phyloP scores from a whole-genome alignment of 2,888 invertebrate genomes.

The Ochropacha duplaris region DNA sequence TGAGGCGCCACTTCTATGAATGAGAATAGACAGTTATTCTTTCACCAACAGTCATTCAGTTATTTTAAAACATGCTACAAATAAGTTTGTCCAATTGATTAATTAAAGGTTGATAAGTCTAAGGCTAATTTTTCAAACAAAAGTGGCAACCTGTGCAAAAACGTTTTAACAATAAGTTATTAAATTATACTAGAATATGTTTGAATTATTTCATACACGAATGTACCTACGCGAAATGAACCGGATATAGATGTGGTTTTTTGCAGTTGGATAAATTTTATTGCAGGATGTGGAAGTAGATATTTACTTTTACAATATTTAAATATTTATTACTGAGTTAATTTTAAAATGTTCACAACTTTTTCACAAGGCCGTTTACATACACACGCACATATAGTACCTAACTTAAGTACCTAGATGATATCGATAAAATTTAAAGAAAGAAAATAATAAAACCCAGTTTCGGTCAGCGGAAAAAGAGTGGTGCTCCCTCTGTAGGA shows the following conservation, averaged over 20 bases:
- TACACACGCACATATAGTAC: too few relatives aligned
- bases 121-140: background rate
- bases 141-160: background rate
- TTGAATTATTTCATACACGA: too few relatives aligned
- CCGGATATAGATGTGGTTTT: background rate
- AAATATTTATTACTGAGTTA: too few relatives aligned
- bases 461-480: constrained; percentile 18
- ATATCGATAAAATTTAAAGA: background rate
- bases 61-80: background rate
- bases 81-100: background rate
- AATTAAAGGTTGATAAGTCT: background rate
- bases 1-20: constrained; percentile 62
- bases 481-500: constrained; percentile 25
- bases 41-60: background rate
- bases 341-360: too few relatives aligned
- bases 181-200: too few relatives aligned
- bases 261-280: background rate
- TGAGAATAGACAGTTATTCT: constrained; percentile 43
- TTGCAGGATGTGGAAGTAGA: background rate
- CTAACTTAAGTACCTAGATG: too few relatives aligned
- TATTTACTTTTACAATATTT: background rate
- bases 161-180: too few relatives aligned
- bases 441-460: background rate
- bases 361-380: too few relatives aligned
- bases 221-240: too few relatives aligned